These are phyloP conservation scores for Allobates femoralis DNA, from an alignment of 2,797 vertebrate genomes.

Conservation along the genomic window DNA sequence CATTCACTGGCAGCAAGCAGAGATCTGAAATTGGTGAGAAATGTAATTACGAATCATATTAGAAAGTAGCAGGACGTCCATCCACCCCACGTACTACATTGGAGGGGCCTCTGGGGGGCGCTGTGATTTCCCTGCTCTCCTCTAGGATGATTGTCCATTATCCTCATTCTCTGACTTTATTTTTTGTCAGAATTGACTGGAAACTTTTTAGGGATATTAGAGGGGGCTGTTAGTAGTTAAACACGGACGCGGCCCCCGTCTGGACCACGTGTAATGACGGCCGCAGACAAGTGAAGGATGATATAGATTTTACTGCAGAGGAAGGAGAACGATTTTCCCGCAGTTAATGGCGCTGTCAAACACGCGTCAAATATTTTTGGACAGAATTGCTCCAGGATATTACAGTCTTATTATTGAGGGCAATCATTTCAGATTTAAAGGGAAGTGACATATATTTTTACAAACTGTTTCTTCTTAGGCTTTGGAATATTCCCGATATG, in stretches of 20 bases:
- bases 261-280: slow-evolving; percentile 7
- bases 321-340: slow-evolving; percentile 45
- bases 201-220: slow-evolving; percentile 10
- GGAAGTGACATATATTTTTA: not conserved
- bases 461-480: not conserved
- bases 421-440: not conserved
- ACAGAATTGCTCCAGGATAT: slow-evolving; percentile 31
- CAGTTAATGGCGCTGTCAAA: slow-evolving; percentile 49
- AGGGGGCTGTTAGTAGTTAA: not conserved
- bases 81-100: no score
- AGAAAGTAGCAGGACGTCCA: no score
- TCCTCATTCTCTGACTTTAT: not conserved
- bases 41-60: no score
- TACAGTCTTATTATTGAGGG: not conserved
- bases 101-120: no score
- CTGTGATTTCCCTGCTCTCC: no score
- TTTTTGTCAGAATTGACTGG: not conserved
- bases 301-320: slow-evolving; percentile 46
- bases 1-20: no score
- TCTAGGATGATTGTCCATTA: no score
- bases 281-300: slow-evolving; percentile 36
- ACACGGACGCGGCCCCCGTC: not conserved
- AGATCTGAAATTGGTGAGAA: no score
- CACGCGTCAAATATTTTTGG: slow-evolving; percentile 30
- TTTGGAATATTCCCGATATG: not conserved